phyloP scores from a whole-genome alignment of 2,113 vertebrate genomes.

The Thunnus maccoyii region DNA sequence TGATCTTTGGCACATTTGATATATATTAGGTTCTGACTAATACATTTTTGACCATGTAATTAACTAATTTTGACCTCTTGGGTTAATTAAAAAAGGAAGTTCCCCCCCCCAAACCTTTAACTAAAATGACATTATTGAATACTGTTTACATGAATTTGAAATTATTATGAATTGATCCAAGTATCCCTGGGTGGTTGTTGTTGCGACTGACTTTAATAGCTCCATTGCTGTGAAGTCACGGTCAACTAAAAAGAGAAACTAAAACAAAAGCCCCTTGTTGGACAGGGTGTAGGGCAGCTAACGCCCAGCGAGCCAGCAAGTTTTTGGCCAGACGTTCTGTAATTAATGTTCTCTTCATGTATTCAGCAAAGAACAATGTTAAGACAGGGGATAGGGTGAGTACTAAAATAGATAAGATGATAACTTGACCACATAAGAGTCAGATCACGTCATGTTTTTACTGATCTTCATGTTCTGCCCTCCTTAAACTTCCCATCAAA shows the following conservation, averaged over 20 bases:
- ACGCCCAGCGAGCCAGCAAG: slow-evolving; percentile 32
- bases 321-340: slow-evolving; percentile 44
- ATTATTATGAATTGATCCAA: background rate
- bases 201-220: slow-evolving; percentile 20
- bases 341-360: slow-evolving; percentile 31
- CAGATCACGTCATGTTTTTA: background rate
- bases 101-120: background rate
- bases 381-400: background rate
- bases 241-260: slow-evolving; percentile 45
- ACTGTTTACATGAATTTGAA: too few relatives aligned
- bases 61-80: too few relatives aligned
- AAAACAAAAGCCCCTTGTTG: slow-evolving; percentile 63
- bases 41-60: background rate
- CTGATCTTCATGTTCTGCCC: too few relatives aligned
- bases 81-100: too few relatives aligned
- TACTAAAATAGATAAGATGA: background rate
- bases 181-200: background rate
- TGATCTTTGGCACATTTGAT: background rate
- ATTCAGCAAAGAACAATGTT: background rate
- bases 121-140: background rate
- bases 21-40: background rate
- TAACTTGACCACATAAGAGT: background rate
- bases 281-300: slow-evolving; percentile 31
- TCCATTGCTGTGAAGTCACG: slow-evolving; percentile 14
- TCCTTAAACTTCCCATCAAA: background rate